Conservation (phyloP, 2,888 invertebrate genomes). For the Rugalucina vietnamica region DNA sequence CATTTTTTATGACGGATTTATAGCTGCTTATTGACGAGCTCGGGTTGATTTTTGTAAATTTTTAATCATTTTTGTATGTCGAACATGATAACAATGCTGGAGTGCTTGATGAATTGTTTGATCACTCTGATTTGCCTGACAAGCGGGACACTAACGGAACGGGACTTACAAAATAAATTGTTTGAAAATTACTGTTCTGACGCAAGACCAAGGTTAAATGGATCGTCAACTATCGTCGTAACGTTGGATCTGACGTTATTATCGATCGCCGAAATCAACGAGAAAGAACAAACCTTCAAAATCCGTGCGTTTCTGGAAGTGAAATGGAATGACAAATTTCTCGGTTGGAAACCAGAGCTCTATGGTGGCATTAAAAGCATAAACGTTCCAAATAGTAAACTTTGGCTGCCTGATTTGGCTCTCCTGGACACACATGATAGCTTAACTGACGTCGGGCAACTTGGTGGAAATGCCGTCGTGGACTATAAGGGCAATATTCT, state of each 20-base stretch:
- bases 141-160: neutral
- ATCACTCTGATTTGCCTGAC: too few relatives aligned
- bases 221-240: conserved; percentile 19
- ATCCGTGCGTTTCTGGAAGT: conserved; percentile 54
- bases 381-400: conserved; percentile 46
- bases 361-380: conserved; percentile 42
- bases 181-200: neutral
- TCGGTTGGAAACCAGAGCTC: conserved; percentile 36
- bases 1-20: too few relatives aligned
- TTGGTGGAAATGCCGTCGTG: conserved; percentile 41
- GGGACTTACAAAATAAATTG: neutral
- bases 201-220: conserved; percentile 35
- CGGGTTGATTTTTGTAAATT: too few relatives aligned
- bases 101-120: too few relatives aligned
- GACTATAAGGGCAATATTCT: conserved; percentile 47
- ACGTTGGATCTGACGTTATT: conserved; percentile 51
- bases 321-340: conserved; percentile 55
- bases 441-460: conserved; percentile 52
- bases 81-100: too few relatives aligned
- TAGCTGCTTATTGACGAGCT: too few relatives aligned
- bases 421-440: conserved; percentile 47
- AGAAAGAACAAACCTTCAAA: conserved; percentile 47
- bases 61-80: too few relatives aligned
- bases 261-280: conserved; percentile 56
- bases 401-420: conserved; percentile 60